Conservation (phyloP, 2,888 invertebrate species). For the Drosophila eohydei region DNA sequence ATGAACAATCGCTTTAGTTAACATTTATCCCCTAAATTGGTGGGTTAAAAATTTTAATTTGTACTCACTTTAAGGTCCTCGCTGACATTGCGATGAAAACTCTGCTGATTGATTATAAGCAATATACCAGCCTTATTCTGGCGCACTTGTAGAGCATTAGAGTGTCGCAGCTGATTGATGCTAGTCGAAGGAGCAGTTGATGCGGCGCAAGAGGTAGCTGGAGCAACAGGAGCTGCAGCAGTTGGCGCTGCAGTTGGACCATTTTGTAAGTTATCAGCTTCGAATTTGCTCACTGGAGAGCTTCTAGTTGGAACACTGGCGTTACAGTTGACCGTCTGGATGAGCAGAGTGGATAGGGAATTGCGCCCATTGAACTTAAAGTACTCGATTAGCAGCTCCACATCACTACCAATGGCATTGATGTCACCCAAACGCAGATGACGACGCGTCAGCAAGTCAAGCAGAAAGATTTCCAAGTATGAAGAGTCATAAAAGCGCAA, state of each 20-base stretch:
- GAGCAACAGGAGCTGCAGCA: not conserved
- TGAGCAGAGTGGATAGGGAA: constrained; percentile 63
- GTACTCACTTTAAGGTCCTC: constrained; percentile 67
- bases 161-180: constrained; percentile 12
- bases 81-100: constrained; percentile 70
- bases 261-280: not conserved
- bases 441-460: constrained; percentile 80
- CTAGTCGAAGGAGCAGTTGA: not conserved
- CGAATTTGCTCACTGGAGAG: not conserved
- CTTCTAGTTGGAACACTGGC: not conserved
- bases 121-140: constrained; percentile 76
- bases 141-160: constrained; percentile 62
- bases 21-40: too few relatives aligned
- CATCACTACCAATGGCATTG: constrained; percentile 64
- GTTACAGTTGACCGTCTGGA: constrained; percentile 66
- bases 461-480: constrained; percentile 81
- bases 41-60: not conserved
- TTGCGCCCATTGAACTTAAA: constrained; percentile 79
- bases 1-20: not conserved
- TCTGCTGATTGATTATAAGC: constrained; percentile 83
- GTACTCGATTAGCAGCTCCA: constrained; percentile 74
- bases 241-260: too few relatives aligned
- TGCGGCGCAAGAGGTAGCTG: not conserved
- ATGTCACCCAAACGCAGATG: constrained; percentile 71
- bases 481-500: constrained; percentile 76